A percentile compares a stretch with the other conserved stretches of the same genome.
phyloP scores from a whole-genome alignment of 2,888 invertebrate species.

The Lydus trimaculatus region DNA sequence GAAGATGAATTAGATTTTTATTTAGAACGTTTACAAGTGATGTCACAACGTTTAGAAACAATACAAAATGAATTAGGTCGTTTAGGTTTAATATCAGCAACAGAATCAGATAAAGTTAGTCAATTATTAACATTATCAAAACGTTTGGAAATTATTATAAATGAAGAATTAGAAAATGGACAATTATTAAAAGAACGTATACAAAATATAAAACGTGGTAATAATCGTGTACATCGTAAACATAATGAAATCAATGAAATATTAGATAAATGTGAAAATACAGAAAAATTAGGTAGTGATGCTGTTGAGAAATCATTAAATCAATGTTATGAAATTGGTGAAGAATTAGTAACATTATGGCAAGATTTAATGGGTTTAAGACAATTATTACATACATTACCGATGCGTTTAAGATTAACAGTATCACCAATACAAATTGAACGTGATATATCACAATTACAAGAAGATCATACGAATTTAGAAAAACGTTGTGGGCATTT shows the following conservation, averaged over 20 bases:
- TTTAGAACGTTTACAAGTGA: conserved; percentile 80
- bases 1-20: conserved; percentile 84
- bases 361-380: conserved; percentile 78
- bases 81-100: conserved; percentile 75
- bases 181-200: conserved; percentile 77
- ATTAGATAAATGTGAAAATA: conserved; percentile 76
- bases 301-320: conserved; percentile 78
- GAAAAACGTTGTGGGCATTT: conserved; percentile 76
- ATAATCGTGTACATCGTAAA: conserved; percentile 72
- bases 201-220: conserved; percentile 74
- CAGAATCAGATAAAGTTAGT: conserved; percentile 81
- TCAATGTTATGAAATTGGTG: conserved; percentile 74
- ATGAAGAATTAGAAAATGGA: conserved; percentile 81
- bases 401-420: conserved; percentile 76
- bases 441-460: conserved; percentile 75
- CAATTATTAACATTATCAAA: conserved; percentile 74
- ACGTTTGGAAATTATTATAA: conserved; percentile 73
- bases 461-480: conserved; percentile 77
- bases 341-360: conserved; percentile 77
- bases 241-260: conserved; percentile 69
- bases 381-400: conserved; percentile 79
- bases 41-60: conserved; percentile 75
- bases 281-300: conserved; percentile 77
- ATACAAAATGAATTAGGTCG: conserved; percentile 83
- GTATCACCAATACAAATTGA: conserved; percentile 76